Evolutionary conservation across 2,113 vertebrate genomes (phyloP).

Genomic region (Sitta europaea): DNA sequence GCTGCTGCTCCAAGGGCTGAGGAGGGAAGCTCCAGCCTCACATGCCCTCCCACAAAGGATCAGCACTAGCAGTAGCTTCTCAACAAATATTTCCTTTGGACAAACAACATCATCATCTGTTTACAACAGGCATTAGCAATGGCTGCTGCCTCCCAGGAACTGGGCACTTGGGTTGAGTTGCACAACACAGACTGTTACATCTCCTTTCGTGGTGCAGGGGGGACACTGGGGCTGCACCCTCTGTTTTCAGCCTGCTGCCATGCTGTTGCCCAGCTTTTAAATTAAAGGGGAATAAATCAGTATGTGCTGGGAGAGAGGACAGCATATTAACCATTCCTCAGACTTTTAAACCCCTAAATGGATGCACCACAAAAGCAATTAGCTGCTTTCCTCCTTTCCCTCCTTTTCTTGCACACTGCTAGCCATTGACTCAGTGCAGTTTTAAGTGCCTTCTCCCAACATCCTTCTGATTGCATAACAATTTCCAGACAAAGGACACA

Average conservation of each 20-base stretch:
- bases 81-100: background rate
- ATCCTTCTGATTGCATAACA: background rate
- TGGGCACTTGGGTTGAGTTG: background rate
- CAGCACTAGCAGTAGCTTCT: background rate
- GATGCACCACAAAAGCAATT: background rate
- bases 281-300: background rate
- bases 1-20: background rate
- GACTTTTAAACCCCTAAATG: background rate
- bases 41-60: background rate
- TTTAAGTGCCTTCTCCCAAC: background rate
- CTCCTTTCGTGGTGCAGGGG: background rate
- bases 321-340: background rate
- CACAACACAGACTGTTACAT: background rate
- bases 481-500: background rate
- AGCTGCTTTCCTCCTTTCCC: background rate
- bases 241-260: background rate
- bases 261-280: background rate
- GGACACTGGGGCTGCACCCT: background rate
- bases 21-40: background rate
- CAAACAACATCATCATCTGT: background rate
- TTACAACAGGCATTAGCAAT: background rate
- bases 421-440: background rate
- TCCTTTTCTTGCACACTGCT: background rate
- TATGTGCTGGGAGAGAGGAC: background rate
- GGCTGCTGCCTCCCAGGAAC: background rate